Conservation (phyloP, 92 coral and sea anemone species). For the Parazoanthus swiftii region DNA sequence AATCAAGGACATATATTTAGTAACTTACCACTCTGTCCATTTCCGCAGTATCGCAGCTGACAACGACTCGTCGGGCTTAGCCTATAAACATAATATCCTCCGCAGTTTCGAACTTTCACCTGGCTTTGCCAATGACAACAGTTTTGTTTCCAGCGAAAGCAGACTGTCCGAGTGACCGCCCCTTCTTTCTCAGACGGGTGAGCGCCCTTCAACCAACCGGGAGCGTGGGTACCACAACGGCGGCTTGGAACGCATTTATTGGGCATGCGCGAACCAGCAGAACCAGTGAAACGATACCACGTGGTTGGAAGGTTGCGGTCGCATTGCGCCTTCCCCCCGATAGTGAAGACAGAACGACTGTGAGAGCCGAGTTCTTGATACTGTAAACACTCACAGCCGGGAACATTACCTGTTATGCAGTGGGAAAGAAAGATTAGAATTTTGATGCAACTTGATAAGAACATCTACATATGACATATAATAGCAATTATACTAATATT, state of each 20-base stretch:
- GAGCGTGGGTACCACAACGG: slow-evolving; percentile 38
- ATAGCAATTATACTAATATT: too few relatives aligned
- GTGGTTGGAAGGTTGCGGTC: slow-evolving; percentile 21
- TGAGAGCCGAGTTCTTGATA: slow-evolving; percentile 14
- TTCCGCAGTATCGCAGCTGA: slow-evolving; percentile 36
- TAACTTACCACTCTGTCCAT: slow-evolving; percentile 12
- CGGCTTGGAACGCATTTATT: slow-evolving; percentile 14
- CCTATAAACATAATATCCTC: slow-evolving; percentile 33
- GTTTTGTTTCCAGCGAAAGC: slow-evolving; percentile 28
- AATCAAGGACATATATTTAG: not conserved
- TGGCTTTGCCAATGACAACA: slow-evolving; percentile 23
- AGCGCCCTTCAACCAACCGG: slow-evolving; percentile 34
- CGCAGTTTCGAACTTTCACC: slow-evolving; percentile 39
- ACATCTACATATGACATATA: too few relatives aligned
- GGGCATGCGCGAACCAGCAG: slow-evolving; percentile 39
- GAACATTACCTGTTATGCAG: slow-evolving; percentile 1
- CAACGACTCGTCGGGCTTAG: slow-evolving; percentile 5
- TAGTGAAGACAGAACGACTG: slow-evolving; percentile 8
- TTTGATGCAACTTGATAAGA: not conserved
- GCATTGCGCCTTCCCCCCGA: not conserved
- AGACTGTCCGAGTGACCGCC: slow-evolving; percentile 6
- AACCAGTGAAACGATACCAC: slow-evolving; percentile 41
- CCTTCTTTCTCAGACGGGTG: slow-evolving; percentile 35
- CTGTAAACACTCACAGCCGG: slow-evolving; percentile 36
- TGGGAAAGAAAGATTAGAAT: not conserved